phyloP scores from a whole-genome alignment of 2,888 invertebrate genomes.

The Aradus depressus region DNA sequence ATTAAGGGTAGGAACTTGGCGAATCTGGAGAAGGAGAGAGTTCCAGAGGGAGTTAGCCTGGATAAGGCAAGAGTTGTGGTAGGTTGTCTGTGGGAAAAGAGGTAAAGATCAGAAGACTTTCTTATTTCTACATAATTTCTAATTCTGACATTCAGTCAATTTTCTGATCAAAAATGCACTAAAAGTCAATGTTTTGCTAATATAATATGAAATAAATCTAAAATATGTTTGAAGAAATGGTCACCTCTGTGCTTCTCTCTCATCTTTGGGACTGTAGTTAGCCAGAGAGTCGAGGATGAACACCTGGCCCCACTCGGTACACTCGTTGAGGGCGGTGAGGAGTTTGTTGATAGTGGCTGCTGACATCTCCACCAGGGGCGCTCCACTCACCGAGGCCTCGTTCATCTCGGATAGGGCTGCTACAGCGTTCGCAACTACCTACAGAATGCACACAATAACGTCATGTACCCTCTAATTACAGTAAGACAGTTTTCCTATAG shows the following conservation, averaged over 20 bases:
- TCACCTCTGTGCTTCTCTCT: constrained; percentile 85
- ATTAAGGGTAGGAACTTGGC: too few species aligned
- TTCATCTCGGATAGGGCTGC: constrained; percentile 97
- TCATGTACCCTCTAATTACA: too few species aligned
- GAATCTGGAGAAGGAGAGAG: too few species aligned
- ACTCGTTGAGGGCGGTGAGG: constrained; percentile 95
- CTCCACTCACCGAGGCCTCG: constrained; percentile 91
- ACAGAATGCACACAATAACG: constrained; percentile 11
- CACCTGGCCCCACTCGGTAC: constrained; percentile 98
- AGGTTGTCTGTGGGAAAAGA: too few species aligned
- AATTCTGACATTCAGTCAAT: too few species aligned
- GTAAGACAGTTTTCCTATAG: too few species aligned
- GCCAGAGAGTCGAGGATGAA: constrained; percentile 96
- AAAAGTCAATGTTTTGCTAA: background rate
- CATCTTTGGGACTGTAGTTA: constrained; percentile 93
- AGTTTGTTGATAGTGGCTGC: constrained; percentile 96
- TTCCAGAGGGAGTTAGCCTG: too few species aligned
- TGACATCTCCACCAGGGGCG: constrained; percentile 91
- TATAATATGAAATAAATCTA: background rate
- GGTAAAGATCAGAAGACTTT: background rate
- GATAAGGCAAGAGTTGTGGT: too few species aligned
- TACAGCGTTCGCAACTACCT: constrained; percentile 86
- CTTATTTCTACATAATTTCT: constrained; percentile 6
- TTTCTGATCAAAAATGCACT: too few species aligned
- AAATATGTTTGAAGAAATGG: constrained; percentile 2